Evolutionary conservation across 2,113 vertebrate genomes (phyloP), one percentile per base, ranked within the genome.

Genomic region (Limnothrissa miodon): DNA sequence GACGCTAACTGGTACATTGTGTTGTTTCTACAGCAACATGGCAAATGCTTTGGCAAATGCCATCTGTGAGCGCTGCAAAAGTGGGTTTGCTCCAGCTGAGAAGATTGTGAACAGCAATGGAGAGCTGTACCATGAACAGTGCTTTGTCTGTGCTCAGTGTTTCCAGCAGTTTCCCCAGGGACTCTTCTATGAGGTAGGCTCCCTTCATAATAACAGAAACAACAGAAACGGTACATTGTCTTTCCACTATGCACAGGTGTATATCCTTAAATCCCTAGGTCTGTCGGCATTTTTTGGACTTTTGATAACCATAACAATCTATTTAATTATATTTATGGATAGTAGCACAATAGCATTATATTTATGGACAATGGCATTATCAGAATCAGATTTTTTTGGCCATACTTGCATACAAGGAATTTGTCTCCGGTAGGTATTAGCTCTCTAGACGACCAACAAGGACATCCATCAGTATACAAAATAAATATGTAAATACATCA

Each of bases 91-190:
- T 0, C 96, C 97, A 0, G 95, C 96, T 0, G 98, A 99, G 95
- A 99, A 97, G 92, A 99, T 99, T 0, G 98, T 99, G 74, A 99
- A 99, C 94, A 99, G 98, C 82, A 99, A 98, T 0, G 98, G 98
- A 0, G 98, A 99, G 83, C 95, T 99, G 80, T 99, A 98, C 91
- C 98, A 99, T 0, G 97, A 99, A 88, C 96, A 97, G 91, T 99
- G 98, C 89, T 99, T 99, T 0, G 97, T 98, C 81, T 99, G 98
- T 0, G 98, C 98, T 1, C 98, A 99, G 93, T 99, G 98, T 91
- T 99, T 99, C 85, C 98, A 99, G 89, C 98, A 98, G 91, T 99
- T 99, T 87, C 97, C 97, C 0, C 97, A 99, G 56, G 98, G 98
- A 13, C 96, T 99, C 81, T 99, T 99, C 93, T 99, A 99, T 0